Base-by-base conservation (phyloP, 1,140 invertebrate genomes). In the Aphidius ervi region DNA sequence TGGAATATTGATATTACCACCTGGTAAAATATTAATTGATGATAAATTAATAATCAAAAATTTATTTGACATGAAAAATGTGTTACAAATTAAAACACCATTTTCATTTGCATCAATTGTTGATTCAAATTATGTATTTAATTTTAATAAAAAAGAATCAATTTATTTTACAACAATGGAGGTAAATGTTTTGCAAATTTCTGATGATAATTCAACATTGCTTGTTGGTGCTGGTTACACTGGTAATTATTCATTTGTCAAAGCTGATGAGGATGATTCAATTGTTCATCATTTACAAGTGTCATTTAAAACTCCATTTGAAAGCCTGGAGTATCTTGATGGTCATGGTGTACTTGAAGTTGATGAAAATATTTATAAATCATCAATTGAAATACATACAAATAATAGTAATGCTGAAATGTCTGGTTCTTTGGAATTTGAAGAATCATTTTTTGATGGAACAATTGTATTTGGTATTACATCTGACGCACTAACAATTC, bases 21-120 rank as follows among this genome's bases (percentile, higher is more conserved):
- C 75, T 57, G 83, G 85, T 45, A 72, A 69, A n/a, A 76, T 86
- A 0, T 70, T 78, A 23, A 70, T 88, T 43, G 75, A 81, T n/a
- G 71, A 77, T 67, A 75, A 64, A 52, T 75, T 82, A 1, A 71
- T 65, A 6, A 77, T 77, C 10, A 77, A 86, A 70, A 83, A 88
- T 71, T 77, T 86, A 16, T 79, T 88, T 39, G 82, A 85, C 58
- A 85, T 90, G 61, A 82, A 81, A 20, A 91, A 91, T 76, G 82
- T 84, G 0, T 68, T 91, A 1, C 83, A 82, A 57, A 65, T 91
- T 0, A 77, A 78, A 45, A 86, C 88, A 1, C 87, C 88, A 0
- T 90, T 86, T 66, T 67, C 69, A 59, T 70, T 68, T 23, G 81
- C 83, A 23, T 82, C 81, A 58, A 82, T 86, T 63, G 72, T 88